Base-by-base conservation (phyloP, 2,113 vertebrate species). In the Campylorhamphus procurvoides region DNA sequence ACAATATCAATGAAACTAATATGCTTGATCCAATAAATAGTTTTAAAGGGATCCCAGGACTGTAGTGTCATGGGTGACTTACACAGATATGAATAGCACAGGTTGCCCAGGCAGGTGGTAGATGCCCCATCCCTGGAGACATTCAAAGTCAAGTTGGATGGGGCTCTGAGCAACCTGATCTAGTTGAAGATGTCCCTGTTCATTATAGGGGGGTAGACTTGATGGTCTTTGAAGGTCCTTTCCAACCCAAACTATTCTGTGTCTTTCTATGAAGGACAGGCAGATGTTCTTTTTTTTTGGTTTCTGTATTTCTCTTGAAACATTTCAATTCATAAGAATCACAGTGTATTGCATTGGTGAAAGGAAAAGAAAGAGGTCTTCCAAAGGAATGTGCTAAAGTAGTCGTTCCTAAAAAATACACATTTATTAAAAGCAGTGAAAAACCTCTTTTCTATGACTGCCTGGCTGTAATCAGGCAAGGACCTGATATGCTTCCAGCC, bases 11-110 rank as follows among this genome's bases (percentile, higher is more conserved):
- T 12, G 39, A 81, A 58, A 31, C 6, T 82, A 29, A 73, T 50
- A 31, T 24, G 14, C 18, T 53, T 74, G n/a, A 69, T 27, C 18
- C 5, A 20, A 58, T 4, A 28, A 73, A 7, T 14, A 73, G 2
- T 42, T 86, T 64, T 42, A 53, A 91, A 62, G 20, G 39, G 77
- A 69, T 84, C 22, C 10, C 50, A 66, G 24, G 77, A 81, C 7
- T 29, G 1, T 14, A n/a, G 4, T 44, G 11, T 40, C 28, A 25
- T 33, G 0, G 3, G 5, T 28, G 2, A 14, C 23, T 59, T 23
- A 28, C 33, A 3, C 31, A 4, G 31, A 9, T 37, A 22, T 46
- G 17, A 63, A 37, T 14, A 68, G 27, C 59, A 67, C 19, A 39
- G 8, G 6, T 52, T n/a, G 12, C 12, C 33, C 44, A 39, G 42